Conservation (phyloP, 2,888 invertebrate species). For the Schizaphis graminum region DNA sequence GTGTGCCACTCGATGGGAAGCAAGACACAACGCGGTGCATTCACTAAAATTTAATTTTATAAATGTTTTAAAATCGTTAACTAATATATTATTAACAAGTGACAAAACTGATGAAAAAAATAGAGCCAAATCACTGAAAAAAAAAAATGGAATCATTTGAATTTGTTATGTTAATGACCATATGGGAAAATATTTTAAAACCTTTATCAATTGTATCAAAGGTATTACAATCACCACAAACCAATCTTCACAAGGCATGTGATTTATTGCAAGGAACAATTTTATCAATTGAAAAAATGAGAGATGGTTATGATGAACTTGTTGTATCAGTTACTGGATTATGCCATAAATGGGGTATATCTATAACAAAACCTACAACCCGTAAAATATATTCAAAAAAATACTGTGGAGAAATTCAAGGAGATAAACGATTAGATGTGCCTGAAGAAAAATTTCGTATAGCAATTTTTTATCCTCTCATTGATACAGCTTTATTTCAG, state of each 20-base stretch:
- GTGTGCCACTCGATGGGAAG: not conserved
- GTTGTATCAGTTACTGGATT: not conserved
- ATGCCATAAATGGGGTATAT: not conserved
- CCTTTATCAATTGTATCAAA: not conserved
- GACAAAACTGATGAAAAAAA: not conserved
- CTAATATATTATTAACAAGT: not conserved
- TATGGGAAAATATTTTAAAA: not conserved
- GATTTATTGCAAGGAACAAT: not conserved
- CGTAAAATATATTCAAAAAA: not conserved
- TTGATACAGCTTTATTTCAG: slow-evolving; percentile 16
- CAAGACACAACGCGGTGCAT: not conserved
- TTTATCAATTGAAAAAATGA: not conserved
- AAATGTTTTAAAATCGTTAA: not conserved
- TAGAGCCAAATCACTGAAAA: not conserved
- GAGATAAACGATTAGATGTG: not conserved
- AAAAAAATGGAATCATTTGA: slow-evolving; percentile 9
- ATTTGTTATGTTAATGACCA: not conserved
- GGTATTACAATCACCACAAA: not conserved
- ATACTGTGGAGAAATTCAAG: not conserved
- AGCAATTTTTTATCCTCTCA: not conserved
- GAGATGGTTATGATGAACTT: not conserved
- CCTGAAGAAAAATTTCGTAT: not conserved
- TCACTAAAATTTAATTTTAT: not conserved
- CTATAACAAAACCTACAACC: not conserved
- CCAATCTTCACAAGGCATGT: not conserved